phyloP scores from a whole-genome alignment of 2,888 invertebrate genomes.

The Leptinotarsa rubiginosa region DNA sequence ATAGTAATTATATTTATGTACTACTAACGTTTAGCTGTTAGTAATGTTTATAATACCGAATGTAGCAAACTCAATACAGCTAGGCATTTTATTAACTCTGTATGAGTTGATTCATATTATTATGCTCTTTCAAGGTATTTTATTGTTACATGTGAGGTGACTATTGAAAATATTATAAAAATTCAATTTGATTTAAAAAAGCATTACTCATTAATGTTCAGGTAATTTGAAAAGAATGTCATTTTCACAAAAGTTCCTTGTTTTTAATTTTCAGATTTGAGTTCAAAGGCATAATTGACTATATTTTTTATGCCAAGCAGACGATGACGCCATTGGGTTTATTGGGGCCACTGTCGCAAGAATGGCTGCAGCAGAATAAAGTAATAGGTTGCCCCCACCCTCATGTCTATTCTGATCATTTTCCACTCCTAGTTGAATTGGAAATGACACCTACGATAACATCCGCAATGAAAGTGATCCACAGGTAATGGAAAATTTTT shows the following conservation, averaged over 20 bases:
- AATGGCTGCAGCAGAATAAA: constrained; percentile 95
- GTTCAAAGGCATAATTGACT: constrained; percentile 99
- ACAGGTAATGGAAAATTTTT: constrained; percentile 73
- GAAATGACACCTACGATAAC: constrained; percentile 86
- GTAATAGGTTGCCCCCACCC: constrained; percentile 98
- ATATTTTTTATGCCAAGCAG: constrained; percentile 97
- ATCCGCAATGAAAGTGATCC: constrained; percentile 82
- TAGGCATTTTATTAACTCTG: no score
- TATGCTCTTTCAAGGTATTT: no score
- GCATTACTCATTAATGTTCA: no score
- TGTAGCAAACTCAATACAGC: no score
- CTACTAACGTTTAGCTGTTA: no score
- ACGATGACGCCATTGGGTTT: constrained; percentile 95
- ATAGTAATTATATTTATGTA: no score
- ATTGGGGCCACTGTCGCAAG: constrained; percentile 92
- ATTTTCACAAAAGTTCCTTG: constrained; percentile 8
- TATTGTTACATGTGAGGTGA: no score
- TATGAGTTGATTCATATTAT: no score
- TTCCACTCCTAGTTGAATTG: constrained; percentile 89
- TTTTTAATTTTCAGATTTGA: constrained; percentile 81
- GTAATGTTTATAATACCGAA: no score
- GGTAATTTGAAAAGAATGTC: no score
- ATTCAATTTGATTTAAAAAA: no score
- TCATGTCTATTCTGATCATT: constrained; percentile 96
- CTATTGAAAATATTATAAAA: no score